A percentile compares a stretch with the other conserved stretches of the same genome.
Evolutionary conservation across 64 coral and sea anemone genomes (phyloP).

Genomic region (Exaiptasia diaphana): DNA sequence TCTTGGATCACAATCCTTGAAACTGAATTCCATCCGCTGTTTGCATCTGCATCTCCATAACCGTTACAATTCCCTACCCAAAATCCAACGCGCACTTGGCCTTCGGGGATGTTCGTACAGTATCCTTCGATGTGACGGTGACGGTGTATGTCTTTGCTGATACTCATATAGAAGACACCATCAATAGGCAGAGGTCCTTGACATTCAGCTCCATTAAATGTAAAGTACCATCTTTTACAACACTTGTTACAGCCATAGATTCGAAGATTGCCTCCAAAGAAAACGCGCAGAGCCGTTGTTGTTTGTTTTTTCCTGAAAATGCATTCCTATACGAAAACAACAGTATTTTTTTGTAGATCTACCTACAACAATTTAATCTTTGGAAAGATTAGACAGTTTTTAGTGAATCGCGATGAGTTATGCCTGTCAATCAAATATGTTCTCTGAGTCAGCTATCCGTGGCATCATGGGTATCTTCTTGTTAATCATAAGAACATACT

Average conservation of each 20-base stretch:
- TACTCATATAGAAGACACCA: background rate
- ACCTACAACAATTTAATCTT: no score
- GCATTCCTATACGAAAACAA: no score
- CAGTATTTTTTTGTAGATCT: no score
- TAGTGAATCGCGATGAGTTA: no score
- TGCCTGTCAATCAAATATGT: no score
- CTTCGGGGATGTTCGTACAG: slow-evolving; percentile 16
- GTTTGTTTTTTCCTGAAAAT: background rate
- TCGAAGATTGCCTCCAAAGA: background rate
- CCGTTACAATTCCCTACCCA: background rate
- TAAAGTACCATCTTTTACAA: slow-evolving; percentile 29
- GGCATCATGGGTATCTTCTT: no score
- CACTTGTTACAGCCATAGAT: background rate
- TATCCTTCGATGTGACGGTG: background rate
- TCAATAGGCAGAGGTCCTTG: slow-evolving; percentile 6
- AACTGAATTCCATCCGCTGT: slow-evolving; percentile 1
- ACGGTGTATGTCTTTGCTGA: background rate
- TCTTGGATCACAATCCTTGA: slow-evolving; percentile 27
- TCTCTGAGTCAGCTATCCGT: no score
- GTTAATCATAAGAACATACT: no score
- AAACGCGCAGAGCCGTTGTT: background rate
- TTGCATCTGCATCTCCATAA: background rate
- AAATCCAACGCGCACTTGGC: slow-evolving; percentile 28
- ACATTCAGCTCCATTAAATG: slow-evolving; percentile 28
- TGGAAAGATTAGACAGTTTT: no score